phyloP scores from a whole-genome alignment of 2,888 invertebrate genomes.

The Platycheirus rosarum region DNA sequence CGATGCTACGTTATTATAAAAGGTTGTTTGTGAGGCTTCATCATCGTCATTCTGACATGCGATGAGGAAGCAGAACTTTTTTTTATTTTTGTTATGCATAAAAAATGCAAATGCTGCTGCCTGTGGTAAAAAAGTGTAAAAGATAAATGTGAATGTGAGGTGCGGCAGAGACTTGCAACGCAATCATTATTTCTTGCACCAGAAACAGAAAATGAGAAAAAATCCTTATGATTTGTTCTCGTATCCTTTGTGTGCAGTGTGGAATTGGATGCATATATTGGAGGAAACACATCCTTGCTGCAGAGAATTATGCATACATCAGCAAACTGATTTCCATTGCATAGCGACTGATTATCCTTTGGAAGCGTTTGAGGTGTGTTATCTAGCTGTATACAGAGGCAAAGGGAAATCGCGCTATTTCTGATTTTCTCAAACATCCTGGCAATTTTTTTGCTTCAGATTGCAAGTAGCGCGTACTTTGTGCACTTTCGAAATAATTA shows the following conservation, averaged over 20 bases:
- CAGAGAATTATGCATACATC: conserved; percentile 59
- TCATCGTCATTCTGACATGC: conserved; percentile 12
- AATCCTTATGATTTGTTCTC: conserved; percentile 41
- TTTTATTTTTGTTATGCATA: conserved; percentile 12
- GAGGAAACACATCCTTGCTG: conserved; percentile 39
- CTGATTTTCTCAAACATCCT: conserved; percentile 32
- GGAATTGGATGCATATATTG: conserved; percentile 39
- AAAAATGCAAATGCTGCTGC: conserved; percentile 58
- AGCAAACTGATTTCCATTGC: conserved; percentile 52
- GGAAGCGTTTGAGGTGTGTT: conserved; percentile 59
- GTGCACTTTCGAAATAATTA: conserved; percentile 63
- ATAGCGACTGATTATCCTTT: conserved; percentile 45
- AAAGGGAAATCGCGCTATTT: conserved; percentile 17
- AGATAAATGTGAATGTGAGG: conserved; percentile 47
- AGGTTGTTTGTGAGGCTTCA: conserved; percentile 34
- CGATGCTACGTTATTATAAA: conserved; percentile 51
- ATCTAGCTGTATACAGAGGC: background rate
- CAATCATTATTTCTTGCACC: conserved; percentile 59
- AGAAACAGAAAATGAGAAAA: conserved; percentile 32
- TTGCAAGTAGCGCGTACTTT: conserved; percentile 66
- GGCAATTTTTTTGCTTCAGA: conserved; percentile 27
- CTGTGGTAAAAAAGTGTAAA: conserved; percentile 65
- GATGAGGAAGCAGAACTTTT: conserved; percentile 27
- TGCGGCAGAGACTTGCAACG: conserved; percentile 49
- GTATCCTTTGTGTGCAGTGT: conserved; percentile 37